Conservation (phyloP, 1,140 invertebrate species). For the Whitmania pigra region DNA sequence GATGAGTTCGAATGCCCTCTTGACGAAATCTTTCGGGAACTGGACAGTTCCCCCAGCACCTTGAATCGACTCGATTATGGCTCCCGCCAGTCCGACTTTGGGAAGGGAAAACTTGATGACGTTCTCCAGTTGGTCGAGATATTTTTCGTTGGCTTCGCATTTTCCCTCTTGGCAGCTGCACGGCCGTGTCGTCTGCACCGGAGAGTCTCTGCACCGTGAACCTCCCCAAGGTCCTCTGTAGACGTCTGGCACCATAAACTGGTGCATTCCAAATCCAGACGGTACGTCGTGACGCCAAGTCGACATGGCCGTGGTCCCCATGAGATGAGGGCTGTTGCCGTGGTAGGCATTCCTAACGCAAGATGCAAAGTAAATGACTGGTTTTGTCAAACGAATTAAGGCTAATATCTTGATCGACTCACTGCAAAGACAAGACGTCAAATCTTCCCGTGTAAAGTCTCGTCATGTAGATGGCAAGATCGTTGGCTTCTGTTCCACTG, state of each 20-base stretch:
- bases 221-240: slow-evolving; percentile 80
- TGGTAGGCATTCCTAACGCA: slow-evolving; percentile 23
- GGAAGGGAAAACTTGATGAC: slow-evolving; percentile 62
- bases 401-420: slow-evolving; percentile 5
- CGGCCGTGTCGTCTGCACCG: slow-evolving; percentile 51
- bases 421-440: slow-evolving; percentile 66
- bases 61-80: slow-evolving; percentile 90
- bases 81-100: slow-evolving; percentile 60
- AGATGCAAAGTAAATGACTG: neutral
- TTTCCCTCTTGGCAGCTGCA: slow-evolving; percentile 10
- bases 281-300: slow-evolving; percentile 65
- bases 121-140: slow-evolving; percentile 68
- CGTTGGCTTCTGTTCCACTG: slow-evolving; percentile 92
- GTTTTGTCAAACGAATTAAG: neutral
- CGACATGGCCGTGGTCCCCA: slow-evolving; percentile 66
- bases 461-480: slow-evolving; percentile 75
- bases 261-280: slow-evolving; percentile 56
- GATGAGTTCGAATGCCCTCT: slow-evolving; percentile 65
- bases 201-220: slow-evolving; percentile 67
- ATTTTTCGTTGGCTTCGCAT: slow-evolving; percentile 55
- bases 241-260: slow-evolving; percentile 80
- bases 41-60: slow-evolving; percentile 80
- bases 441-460: slow-evolving; percentile 67
- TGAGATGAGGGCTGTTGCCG: slow-evolving; percentile 67
- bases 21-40: slow-evolving; percentile 74